Evolutionary conservation across 1,140 invertebrate genomes (phyloP).

Genomic region (Harlomillsia oculata): DNA sequence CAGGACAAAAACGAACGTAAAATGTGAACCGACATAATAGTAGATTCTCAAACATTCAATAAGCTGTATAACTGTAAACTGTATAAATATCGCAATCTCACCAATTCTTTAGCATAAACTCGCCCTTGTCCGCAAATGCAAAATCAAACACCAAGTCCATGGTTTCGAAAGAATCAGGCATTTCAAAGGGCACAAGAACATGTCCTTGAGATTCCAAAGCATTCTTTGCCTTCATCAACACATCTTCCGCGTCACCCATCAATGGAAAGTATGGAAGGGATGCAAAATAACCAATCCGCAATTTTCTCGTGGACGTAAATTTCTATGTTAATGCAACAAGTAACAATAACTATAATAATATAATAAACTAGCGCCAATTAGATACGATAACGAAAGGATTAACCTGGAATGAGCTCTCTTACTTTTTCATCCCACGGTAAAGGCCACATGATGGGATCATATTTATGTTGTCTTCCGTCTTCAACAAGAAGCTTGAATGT

Average conservation of each 20-base stretch:
- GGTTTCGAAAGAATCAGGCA: conserved; percentile 31
- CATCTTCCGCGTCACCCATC: conserved; percentile 38
- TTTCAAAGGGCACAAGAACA: conserved; percentile 37
- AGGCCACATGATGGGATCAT: conserved; percentile 26
- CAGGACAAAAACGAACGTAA: not conserved
- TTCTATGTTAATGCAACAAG: not conserved
- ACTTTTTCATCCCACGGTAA: conserved; percentile 35
- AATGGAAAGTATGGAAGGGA: conserved; percentile 37
- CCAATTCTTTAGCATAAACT: conserved; percentile 23
- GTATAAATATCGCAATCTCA: not conserved
- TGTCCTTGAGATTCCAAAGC: conserved; percentile 37
- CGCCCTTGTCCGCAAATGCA: conserved; percentile 26
- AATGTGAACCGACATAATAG: not conserved
- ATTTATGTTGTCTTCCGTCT: conserved; percentile 20
- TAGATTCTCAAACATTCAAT: not conserved
- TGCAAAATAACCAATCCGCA: conserved; percentile 40
- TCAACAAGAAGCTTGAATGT: conserved; percentile 15
- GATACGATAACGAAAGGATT: too few relatives aligned
- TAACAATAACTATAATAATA: conserved; percentile 4
- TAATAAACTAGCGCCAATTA: too few relatives aligned
- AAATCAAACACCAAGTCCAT: conserved; percentile 28
- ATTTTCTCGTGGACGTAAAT: conserved; percentile 15
- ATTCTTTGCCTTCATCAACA: conserved; percentile 37
- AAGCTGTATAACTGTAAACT: not conserved
- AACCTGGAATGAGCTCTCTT: too few relatives aligned